Percentiles rank a stretch among this genome's conserved stretches.
Evolutionary conservation across 2,888 invertebrate species (phyloP).

Genomic region (Hartigia nigra): DNA sequence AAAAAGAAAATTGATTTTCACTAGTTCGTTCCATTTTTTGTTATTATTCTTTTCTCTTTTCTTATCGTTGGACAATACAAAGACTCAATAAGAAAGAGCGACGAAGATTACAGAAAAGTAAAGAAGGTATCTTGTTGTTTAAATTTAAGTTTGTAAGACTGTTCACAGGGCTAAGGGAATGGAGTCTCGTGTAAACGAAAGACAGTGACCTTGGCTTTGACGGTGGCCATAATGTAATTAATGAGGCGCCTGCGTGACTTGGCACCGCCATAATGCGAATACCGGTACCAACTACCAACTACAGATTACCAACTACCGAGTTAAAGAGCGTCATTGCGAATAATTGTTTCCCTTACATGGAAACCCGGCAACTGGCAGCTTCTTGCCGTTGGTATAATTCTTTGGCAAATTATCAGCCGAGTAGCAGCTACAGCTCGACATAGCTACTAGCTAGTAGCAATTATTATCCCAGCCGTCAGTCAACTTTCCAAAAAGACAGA

Average conservation of each 20-base stretch:
- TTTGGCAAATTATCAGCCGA: slow-evolving; percentile 29
- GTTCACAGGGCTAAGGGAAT: no score
- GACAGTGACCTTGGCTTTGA: slow-evolving; percentile 45
- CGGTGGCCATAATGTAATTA: slow-evolving; percentile 46
- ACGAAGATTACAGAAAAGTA: no score
- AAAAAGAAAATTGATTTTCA: no score
- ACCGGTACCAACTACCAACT: neutral
- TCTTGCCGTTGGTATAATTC: slow-evolving; percentile 25
- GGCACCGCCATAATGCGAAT: slow-evolving; percentile 16
- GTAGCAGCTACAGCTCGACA: neutral
- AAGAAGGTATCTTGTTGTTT: no score
- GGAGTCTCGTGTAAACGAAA: neutral
- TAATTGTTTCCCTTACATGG: slow-evolving; percentile 42
- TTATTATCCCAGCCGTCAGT: neutral
- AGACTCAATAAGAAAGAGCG: no score
- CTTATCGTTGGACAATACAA: no score
- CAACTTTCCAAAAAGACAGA: neutral
- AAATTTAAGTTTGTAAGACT: neutral
- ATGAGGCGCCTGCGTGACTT: slow-evolving; percentile 33
- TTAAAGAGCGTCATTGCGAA: slow-evolving; percentile 23
- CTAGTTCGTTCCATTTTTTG: no score
- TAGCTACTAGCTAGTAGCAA: neutral
- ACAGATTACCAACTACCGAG: neutral
- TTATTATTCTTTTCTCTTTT: no score
- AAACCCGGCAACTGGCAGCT: slow-evolving; percentile 10